Conservation (phyloP, 2,113 vertebrate genomes). For the Zootoca vivipara region DNA sequence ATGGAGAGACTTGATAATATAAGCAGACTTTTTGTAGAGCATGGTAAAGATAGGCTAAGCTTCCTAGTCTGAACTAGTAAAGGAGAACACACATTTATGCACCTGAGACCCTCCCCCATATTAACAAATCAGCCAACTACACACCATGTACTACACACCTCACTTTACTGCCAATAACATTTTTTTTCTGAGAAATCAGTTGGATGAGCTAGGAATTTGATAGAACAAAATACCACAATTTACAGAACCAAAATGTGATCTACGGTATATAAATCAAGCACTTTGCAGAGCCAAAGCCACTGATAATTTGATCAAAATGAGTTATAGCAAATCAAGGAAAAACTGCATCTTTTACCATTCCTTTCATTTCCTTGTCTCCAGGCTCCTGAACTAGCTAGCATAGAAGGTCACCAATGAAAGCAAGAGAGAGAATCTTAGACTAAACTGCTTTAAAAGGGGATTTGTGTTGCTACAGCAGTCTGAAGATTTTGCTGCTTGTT, state of each 20-base stretch:
- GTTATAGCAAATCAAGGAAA: not conserved
- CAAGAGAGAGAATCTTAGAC: constrained; percentile 25
- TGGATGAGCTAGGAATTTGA: not conserved
- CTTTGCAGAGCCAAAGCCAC: not conserved
- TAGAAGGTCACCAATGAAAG: not conserved
- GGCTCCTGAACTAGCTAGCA: not conserved
- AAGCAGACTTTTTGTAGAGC: not conserved
- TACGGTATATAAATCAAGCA: not conserved
- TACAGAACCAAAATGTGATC: not conserved
- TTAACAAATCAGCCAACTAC: not conserved
- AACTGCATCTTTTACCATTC: not conserved
- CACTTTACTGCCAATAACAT: not conserved
- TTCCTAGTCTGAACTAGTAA: not conserved
- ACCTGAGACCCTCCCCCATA: not conserved
- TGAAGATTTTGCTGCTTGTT: constrained; percentile 9
- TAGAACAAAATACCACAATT: not conserved
- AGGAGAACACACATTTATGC: not conserved
- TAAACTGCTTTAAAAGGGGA: not conserved
- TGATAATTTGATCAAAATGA: not conserved
- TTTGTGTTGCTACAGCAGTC: constrained; percentile 7
- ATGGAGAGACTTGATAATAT: not conserved
- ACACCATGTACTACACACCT: not conserved
- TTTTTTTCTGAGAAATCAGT: not conserved
- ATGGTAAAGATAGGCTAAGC: not conserved
- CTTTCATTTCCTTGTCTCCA: not conserved